Conservation (phyloP, 1,140 invertebrate genomes). For the Nomia melanderi region DNA sequence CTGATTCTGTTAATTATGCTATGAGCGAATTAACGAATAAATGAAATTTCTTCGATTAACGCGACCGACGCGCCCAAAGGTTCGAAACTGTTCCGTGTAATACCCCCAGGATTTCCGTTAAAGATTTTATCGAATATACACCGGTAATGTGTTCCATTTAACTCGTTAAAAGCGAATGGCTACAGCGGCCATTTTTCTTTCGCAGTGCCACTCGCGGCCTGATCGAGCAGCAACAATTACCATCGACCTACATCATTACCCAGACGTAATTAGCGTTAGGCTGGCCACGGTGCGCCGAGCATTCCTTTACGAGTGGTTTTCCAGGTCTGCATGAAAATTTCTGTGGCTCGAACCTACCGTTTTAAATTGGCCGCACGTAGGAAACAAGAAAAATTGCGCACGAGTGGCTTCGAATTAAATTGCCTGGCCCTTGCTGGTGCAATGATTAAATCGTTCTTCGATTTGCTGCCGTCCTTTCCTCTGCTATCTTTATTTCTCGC, state of each 20-base stretch:
- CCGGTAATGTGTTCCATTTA: constrained; percentile 7
- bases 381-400: neutral
- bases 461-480: too few relatives aligned
- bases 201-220: constrained; percentile 7
- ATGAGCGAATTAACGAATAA: too few relatives aligned
- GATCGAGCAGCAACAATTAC: constrained; percentile 34
- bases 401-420: neutral
- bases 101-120: neutral
- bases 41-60: too few relatives aligned
- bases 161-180: neutral
- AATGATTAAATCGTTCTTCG: too few relatives aligned
- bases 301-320: constrained; percentile 1
- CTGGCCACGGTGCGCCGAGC: neutral
- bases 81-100: too few relatives aligned
- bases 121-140: neutral
- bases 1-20: constrained; percentile 31
- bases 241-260: constrained; percentile 44
- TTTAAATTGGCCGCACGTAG: neutral
- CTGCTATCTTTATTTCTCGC: too few relatives aligned
- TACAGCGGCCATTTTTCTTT: neutral
- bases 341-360: too few relatives aligned
- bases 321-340: neutral
- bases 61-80: too few relatives aligned
- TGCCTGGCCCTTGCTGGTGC: too few relatives aligned
- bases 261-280: constrained; percentile 29